Percentiles rank a stretch among this genome's conserved stretches.
Evolutionary conservation across 2,888 invertebrate genomes (phyloP).

Genomic region (Drosophila cracens): DNA sequence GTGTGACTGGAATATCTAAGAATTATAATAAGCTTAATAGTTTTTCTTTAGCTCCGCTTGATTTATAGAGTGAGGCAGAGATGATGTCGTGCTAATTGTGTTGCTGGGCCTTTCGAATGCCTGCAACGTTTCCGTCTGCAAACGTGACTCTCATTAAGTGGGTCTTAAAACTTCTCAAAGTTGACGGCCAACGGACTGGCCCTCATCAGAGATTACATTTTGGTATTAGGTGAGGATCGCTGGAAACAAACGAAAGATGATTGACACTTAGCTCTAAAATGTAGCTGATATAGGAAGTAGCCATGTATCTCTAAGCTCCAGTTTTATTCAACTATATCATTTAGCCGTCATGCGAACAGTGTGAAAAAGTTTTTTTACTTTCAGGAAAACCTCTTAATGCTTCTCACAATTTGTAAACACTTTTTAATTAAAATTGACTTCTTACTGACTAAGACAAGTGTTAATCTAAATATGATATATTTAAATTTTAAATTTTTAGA

Average conservation of each 20-base stretch:
- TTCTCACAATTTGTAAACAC: not conserved
- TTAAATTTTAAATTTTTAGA: not conserved
- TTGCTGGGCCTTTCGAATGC: constrained; percentile 32
- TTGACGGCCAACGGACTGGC: constrained; percentile 29
- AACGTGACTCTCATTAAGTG: constrained; percentile 46
- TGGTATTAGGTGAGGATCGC: not conserved
- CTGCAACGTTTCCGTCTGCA: constrained; percentile 19
- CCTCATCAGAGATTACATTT: constrained; percentile 23
- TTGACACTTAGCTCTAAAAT: not conserved
- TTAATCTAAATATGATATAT: not conserved
- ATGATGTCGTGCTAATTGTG: constrained; percentile 73
- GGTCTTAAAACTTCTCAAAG: constrained; percentile 21
- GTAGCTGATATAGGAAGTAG: not conserved
- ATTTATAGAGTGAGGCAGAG: constrained; percentile 53
- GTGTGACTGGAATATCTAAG: constrained; percentile 50
- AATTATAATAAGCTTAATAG: constrained; percentile 67
- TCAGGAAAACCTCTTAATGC: not conserved
- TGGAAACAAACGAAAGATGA: not conserved
- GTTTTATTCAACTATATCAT: not conserved
- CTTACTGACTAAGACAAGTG: not conserved
- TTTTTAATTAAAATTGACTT: not conserved
- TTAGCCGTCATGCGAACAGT: not conserved
- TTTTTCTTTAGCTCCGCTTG: constrained; percentile 39
- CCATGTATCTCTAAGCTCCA: not conserved
- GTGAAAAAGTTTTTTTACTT: not conserved